Percentiles rank a stretch among this genome's conserved stretches.
Evolutionary conservation across 92 coral and sea anemone species (phyloP).

Genomic region (Phenganax subtilis): DNA sequence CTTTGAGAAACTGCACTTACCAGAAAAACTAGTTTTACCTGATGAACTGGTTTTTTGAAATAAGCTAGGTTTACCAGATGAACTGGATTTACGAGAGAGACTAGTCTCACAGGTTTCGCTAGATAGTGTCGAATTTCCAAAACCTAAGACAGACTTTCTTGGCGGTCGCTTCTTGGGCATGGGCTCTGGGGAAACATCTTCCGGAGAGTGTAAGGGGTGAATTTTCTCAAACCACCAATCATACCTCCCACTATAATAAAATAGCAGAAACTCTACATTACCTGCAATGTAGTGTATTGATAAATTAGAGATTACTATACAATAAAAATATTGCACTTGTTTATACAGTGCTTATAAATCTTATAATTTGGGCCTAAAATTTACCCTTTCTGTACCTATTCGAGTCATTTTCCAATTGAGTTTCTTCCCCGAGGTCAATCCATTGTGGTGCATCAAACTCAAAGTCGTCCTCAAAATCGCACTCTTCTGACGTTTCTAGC

Average conservation of each 20-base stretch:
- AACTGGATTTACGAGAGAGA: neutral
- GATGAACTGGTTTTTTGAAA: neutral
- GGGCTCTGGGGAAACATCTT: neutral
- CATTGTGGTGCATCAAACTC: constrained; percentile 40
- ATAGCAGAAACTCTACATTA: neutral
- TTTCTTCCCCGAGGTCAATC: constrained; percentile 13
- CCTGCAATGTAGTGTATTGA: neutral
- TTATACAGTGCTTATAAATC: neutral
- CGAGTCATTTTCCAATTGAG: neutral
- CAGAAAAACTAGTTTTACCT: neutral
- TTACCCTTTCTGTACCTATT: neutral
- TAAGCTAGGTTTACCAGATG: neutral
- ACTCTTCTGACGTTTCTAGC: neutral
- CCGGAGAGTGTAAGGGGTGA: constrained; percentile 11
- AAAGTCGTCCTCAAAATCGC: neutral
- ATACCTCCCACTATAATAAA: constrained; percentile 5
- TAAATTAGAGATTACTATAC: neutral
- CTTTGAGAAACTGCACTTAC: neutral
- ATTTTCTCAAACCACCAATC: constrained; percentile 27
- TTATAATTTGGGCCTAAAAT: no score
- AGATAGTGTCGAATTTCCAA: neutral
- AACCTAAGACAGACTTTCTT: neutral
- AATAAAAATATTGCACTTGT: neutral
- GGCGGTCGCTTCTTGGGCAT: neutral
- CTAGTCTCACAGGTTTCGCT: neutral